Base-by-base conservation (phyloP, 2,113 vertebrate species). In the Daphoenositta chrysoptera region DNA sequence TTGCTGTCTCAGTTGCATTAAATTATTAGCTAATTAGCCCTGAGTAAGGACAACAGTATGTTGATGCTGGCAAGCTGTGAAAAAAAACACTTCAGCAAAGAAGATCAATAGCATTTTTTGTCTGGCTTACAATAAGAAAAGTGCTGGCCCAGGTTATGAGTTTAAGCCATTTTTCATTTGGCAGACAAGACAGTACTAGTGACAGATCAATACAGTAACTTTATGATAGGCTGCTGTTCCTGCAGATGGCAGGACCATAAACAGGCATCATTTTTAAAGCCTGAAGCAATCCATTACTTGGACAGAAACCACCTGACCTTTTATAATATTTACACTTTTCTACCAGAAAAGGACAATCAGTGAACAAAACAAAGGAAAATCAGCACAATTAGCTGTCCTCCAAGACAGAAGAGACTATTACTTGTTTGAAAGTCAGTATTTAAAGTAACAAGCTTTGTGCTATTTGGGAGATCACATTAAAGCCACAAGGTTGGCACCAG, bases 1-100 rank as follows among this genome's bases (percentile, higher is more conserved):
- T 64, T 70, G 83, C 85, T 94, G 85, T 96, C 95, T 97, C 90
- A 30, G 79, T 91, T 84, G 94, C 95, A 96, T 97, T 97, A 98
- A 97, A 97, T 98, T 97, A 97, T 97, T 96, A 97, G 96, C 88
- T 97, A 97, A 97, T 98, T 97, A 97, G 93, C 95, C 83, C 83
- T 33, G 72, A 95, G 93, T 95, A 92, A 96, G 93, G 95, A 96
- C 89, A 96, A 96, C 92, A 94, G 75, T 51, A 92, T 93, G 91
- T 92, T 96, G 95, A 92, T 88, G 95, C 88, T 97, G 95, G 95
- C 96, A 97, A 96, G 87, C 97, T 97, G 97, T 95, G 93, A 97
- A 97, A 97, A 97, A 97, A 96, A 96, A 94, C 92, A 95, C 94
- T 97, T 95, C 96, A 90, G 90, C 82, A 66, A 88, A 82, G 93